A percentile compares a stretch with the other conserved stretches of the same genome.
These are phyloP conservation scores for Rhinoderma darwinii DNA, from an alignment of 2,113 vertebrate species.

Conservation along the genomic window DNA sequence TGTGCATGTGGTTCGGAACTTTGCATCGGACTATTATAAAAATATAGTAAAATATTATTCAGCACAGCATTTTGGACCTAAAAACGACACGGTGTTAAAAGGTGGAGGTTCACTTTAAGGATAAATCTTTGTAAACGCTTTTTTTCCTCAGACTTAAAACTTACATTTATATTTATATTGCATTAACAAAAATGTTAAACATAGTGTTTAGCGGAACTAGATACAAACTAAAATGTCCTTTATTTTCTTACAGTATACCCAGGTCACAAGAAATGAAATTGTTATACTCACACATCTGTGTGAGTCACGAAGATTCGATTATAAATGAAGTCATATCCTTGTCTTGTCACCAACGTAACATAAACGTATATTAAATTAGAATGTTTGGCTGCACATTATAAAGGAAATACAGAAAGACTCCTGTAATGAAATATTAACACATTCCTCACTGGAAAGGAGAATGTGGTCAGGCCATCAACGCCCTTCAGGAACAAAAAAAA, in stretches of 20 bases:
- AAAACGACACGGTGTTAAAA: too few species aligned
- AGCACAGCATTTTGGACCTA: too few species aligned
- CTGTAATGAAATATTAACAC: conserved; percentile 9
- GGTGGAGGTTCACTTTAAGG: too few species aligned
- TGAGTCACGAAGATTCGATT: conserved; percentile 16
- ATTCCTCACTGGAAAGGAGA: background rate
- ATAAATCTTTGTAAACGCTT: too few species aligned
- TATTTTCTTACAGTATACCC: conserved; percentile 11
- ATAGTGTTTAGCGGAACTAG: background rate
- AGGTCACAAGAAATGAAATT: conserved; percentile 33
- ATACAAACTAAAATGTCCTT: background rate
- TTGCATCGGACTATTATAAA: too few species aligned
- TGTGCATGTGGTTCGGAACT: too few species aligned
- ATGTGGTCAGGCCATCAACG: background rate
- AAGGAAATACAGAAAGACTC: conserved; percentile 12
- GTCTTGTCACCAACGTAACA: conserved; percentile 41
- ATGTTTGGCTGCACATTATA: conserved; percentile 15
- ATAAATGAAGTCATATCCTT: conserved; percentile 40
- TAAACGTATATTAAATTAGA: conserved; percentile 27
- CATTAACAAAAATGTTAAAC: background rate
- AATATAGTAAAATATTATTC: too few species aligned
- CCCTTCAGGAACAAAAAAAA: background rate
- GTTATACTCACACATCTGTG: conserved; percentile 23
- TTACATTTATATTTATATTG: background rate
- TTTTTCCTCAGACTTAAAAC: too few species aligned